Conservation (phyloP, 1,140 invertebrate genomes). For the Heliconius eleuchia region DNA sequence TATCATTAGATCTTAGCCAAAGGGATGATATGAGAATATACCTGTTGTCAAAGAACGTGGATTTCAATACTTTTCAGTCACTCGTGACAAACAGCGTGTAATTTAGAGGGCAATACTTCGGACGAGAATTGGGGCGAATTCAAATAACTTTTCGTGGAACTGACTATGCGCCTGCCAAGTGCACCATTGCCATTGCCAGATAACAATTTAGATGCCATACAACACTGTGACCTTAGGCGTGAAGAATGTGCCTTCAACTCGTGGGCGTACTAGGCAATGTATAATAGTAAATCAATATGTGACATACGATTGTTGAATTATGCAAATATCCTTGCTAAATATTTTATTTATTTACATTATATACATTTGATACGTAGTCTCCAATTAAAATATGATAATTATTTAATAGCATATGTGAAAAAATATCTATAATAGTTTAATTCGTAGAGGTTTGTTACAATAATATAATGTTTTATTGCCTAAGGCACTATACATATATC, state of each 20-base stretch:
- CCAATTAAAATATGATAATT: no score
- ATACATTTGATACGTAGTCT: no score
- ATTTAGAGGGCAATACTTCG: constrained; percentile 62
- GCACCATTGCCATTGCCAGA: constrained; percentile 73
- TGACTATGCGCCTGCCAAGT: constrained; percentile 60
- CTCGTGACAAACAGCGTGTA: constrained; percentile 31
- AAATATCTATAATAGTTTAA: no score
- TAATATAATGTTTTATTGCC: no score
- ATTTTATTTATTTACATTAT: neutral
- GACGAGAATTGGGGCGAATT: constrained; percentile 68
- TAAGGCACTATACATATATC: no score
- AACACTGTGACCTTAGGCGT: constrained; percentile 40
- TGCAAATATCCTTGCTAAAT: constrained; percentile 1
- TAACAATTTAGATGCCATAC: constrained; percentile 57
- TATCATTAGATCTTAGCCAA: neutral
- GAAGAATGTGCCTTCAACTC: constrained; percentile 7
- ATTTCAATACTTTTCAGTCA: neutral
- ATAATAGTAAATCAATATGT: neutral
- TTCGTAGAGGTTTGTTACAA: no score
- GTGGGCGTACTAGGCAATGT: neutral
- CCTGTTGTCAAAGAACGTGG: neutral
- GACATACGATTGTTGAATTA: neutral
- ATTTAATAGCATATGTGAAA: no score
- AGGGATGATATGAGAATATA: neutral
- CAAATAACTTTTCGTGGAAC: constrained; percentile 77